Evolutionary conservation across 2,888 invertebrate species (phyloP).

Genomic region (Uropetala carovei): DNA sequence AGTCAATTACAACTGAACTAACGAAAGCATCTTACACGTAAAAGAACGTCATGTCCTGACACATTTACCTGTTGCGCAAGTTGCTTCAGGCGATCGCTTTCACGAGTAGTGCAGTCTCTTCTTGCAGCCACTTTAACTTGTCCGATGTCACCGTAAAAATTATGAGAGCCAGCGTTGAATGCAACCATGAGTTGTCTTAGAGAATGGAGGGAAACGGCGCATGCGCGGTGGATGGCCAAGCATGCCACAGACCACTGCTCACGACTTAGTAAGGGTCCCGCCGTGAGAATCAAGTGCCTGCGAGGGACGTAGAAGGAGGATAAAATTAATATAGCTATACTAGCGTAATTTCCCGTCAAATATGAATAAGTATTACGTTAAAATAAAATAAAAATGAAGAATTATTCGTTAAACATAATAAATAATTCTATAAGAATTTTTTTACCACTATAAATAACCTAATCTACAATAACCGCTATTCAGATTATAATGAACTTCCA

Average conservation of each 20-base stretch:
- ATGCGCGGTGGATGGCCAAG: slow-evolving; percentile 88
- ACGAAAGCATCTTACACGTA: slow-evolving; percentile 56
- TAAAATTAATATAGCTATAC: no score
- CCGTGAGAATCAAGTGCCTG: slow-evolving; percentile 89
- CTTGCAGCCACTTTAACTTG: slow-evolving; percentile 96
- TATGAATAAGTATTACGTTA: no score
- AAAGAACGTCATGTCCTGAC: neutral
- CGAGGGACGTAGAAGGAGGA: neutral
- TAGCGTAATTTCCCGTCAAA: no score
- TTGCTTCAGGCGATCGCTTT: slow-evolving; percentile 90
- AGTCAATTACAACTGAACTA: slow-evolving; percentile 56
- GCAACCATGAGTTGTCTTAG: slow-evolving; percentile 92
- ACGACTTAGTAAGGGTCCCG: slow-evolving; percentile 84
- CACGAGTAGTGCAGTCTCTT: slow-evolving; percentile 89
- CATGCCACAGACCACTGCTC: slow-evolving; percentile 93
- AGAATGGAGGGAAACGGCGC: slow-evolving; percentile 91
- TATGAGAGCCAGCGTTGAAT: slow-evolving; percentile 93
- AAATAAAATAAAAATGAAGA: slow-evolving; percentile 58
- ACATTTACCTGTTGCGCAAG: slow-evolving; percentile 89
- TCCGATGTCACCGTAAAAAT: slow-evolving; percentile 94
- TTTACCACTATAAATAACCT: no score
- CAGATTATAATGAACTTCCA: no score
- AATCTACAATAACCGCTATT: no score
- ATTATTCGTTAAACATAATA: slow-evolving; percentile 18
- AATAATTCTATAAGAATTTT: no score